phyloP scores from a whole-genome alignment of 1,140 invertebrate species.

The Drosophila persimilis region DNA sequence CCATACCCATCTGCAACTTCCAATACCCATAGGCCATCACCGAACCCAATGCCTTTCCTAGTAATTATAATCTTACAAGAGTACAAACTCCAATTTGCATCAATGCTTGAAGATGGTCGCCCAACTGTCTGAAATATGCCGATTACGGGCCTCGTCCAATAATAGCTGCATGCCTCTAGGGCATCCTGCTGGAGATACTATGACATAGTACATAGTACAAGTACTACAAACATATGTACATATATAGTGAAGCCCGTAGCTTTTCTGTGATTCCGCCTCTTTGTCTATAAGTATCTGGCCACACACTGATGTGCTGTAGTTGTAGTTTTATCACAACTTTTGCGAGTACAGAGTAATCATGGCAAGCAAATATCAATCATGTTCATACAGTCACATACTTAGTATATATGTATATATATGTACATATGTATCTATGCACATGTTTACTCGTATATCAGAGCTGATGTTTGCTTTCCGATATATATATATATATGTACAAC shows the following conservation, averaged over 20 bases:
- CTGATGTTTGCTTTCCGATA: background rate
- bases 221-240: background rate
- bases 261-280: slow-evolving; percentile 7
- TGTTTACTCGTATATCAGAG: too few species aligned
- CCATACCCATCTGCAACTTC: too few species aligned
- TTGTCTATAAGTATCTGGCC: slow-evolving; percentile 1
- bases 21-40: too few species aligned
- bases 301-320: slow-evolving; percentile 13
- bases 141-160: slow-evolving; percentile 36
- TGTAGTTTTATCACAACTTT: slow-evolving; percentile 47
- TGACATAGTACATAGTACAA: background rate
- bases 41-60: background rate
- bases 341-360: slow-evolving; percentile 46
- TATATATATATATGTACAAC: background rate
- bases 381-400: slow-evolving; percentile 18
- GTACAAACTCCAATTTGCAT: slow-evolving; percentile 4
- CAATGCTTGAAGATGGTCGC: slow-evolving; percentile 35
- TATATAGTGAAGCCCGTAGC: background rate
- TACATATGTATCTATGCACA: background rate
- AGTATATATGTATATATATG: background rate
- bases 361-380: slow-evolving; percentile 53
- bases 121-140: slow-evolving; percentile 42
- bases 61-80: slow-evolving; percentile 9
- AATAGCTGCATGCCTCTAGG: slow-evolving; percentile 31
- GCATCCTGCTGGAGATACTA: slow-evolving; percentile 27